Percentiles rank a stretch among this genome's conserved stretches.
Evolutionary conservation across 2,888 invertebrate species (phyloP).

Genomic region (Drosophila rellima): DNA sequence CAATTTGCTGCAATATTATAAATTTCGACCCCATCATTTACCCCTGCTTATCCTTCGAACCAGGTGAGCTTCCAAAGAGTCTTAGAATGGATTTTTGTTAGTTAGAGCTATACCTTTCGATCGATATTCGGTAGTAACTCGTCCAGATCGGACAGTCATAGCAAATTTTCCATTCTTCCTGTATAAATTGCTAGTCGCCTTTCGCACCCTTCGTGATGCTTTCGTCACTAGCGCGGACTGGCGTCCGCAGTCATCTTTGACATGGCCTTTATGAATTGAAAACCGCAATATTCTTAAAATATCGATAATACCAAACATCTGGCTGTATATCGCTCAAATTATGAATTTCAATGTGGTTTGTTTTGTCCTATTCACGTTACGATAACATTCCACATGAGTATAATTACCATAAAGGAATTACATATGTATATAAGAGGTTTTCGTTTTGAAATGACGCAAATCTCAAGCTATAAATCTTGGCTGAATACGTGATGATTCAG

Average conservation of each 20-base stretch:
- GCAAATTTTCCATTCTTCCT: too few relatives aligned
- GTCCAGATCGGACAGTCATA: too few relatives aligned
- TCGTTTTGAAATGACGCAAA: not conserved
- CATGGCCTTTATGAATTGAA: not conserved
- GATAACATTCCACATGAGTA: not conserved
- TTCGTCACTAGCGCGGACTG: too few relatives aligned
- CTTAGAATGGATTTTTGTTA: too few relatives aligned
- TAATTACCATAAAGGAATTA: not conserved
- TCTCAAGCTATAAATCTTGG: not conserved
- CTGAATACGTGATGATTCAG: not conserved
- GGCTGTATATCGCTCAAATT: not conserved
- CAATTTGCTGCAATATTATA: too few relatives aligned
- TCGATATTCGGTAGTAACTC: too few relatives aligned
- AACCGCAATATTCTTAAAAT: not conserved
- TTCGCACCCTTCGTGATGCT: too few relatives aligned
- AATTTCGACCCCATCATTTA: too few relatives aligned
- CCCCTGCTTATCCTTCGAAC: too few relatives aligned
- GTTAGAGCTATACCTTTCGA: too few relatives aligned
- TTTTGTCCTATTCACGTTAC: not conserved
- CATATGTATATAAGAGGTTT: not conserved
- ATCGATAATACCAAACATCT: not conserved
- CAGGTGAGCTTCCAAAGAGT: too few relatives aligned
- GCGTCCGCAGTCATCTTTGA: not conserved
- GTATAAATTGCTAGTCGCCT: too few relatives aligned
- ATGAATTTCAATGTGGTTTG: not conserved